These are phyloP conservation scores for Drosophila melanosoma DNA, from an alignment of 2,888 invertebrate species.

Conservation along the genomic window DNA sequence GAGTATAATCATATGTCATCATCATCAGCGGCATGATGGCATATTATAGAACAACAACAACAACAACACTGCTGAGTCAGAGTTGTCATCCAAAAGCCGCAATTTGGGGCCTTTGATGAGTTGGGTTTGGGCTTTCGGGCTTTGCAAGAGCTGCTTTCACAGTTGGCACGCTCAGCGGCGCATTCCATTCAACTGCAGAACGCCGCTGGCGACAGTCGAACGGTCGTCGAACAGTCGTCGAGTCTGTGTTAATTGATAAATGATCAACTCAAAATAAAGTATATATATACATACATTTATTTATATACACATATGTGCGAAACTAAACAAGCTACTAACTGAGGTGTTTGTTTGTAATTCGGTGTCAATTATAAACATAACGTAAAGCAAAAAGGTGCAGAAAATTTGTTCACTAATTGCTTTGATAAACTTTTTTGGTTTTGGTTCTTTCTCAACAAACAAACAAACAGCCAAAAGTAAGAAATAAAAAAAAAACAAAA, in stretches of 20 bases:
- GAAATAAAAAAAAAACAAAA: background rate
- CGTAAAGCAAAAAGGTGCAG: constrained; percentile 19
- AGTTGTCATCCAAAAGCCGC: constrained; percentile 65
- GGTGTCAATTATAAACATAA: constrained; percentile 32
- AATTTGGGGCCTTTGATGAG: constrained; percentile 53
- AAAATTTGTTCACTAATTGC: constrained; percentile 58
- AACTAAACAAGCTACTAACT: constrained; percentile 48
- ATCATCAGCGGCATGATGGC: constrained; percentile 54
- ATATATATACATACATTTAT: background rate
- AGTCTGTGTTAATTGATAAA: constrained; percentile 23
- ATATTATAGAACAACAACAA: constrained; percentile 33
- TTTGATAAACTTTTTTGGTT: constrained; percentile 39
- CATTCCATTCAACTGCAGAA: constrained; percentile 75
- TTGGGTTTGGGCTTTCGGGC: constrained; percentile 23
- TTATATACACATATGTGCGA: background rate
- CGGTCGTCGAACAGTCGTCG: constrained; percentile 3
- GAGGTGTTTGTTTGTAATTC: constrained; percentile 25
- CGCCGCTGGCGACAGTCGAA: constrained; percentile 61
- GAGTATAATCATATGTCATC: constrained; percentile 60
- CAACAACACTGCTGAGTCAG: constrained; percentile 57
- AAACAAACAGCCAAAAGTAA: constrained; percentile 37
- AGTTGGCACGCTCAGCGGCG: constrained; percentile 59
- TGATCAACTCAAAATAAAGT: constrained; percentile 26
- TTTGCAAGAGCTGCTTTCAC: constrained; percentile 47
- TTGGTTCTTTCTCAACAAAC: constrained; percentile 24